Evolutionary conservation across 1,140 invertebrate species (phyloP).

Genomic region (Penaeus japonicus): DNA sequence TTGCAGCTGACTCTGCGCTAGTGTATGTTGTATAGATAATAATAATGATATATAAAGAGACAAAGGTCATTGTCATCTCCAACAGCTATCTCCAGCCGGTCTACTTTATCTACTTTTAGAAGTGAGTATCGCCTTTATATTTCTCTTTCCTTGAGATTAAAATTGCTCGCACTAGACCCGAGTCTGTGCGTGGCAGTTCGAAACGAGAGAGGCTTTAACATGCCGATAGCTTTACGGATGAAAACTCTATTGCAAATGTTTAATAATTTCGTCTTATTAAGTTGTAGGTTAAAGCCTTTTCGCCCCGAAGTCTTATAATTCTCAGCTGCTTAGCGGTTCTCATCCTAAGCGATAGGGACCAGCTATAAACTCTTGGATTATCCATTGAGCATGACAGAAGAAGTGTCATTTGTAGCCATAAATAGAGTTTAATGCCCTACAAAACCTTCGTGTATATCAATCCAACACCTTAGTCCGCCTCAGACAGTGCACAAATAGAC

Average conservation of each 20-base stretch:
- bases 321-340: constrained; percentile 42
- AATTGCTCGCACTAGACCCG: not conserved
- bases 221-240: not conserved
- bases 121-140: not conserved
- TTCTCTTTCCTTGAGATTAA: not conserved
- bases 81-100: not conserved
- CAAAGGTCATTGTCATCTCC: not conserved
- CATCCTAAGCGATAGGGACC: constrained; percentile 42
- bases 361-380: constrained; percentile 41
- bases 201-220: not conserved
- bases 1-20: no score
- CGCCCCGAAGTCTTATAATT: not conserved
- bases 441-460: constrained; percentile 38
- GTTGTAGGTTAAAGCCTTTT: not conserved
- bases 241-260: not conserved
- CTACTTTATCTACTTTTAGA: not conserved
- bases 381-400: constrained; percentile 52
- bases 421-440: constrained; percentile 49
- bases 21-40: not conserved
- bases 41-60: constrained; percentile 11
- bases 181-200: not conserved
- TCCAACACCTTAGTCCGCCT: constrained; percentile 39
- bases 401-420: constrained; percentile 48
- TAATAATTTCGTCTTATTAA: not conserved
- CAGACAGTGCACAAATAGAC: not conserved